phyloP scores from a whole-genome alignment of 2,888 invertebrate genomes.

The Cenopis cana region DNA sequence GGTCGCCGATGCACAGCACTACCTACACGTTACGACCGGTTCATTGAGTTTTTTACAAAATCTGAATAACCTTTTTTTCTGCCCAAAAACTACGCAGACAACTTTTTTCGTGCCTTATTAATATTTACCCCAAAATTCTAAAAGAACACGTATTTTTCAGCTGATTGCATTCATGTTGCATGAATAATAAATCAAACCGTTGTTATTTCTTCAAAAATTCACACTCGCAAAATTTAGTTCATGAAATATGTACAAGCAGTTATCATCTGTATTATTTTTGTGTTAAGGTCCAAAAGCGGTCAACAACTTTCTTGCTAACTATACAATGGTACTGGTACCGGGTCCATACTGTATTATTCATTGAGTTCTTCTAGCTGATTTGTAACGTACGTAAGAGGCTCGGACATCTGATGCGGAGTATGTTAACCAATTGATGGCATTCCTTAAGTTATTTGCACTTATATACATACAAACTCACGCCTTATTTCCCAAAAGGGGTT shows the following conservation, averaged over 20 bases:
- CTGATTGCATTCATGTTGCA: slow-evolving; percentile 17
- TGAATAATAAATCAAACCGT: slow-evolving; percentile 24
- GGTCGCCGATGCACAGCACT: too few relatives aligned
- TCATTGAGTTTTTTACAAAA: not conserved
- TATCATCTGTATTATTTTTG: too few relatives aligned
- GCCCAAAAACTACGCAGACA: too few relatives aligned
- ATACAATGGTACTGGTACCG: slow-evolving; percentile 2
- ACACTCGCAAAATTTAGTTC: slow-evolving; percentile 14
- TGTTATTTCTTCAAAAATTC: slow-evolving; percentile 32
- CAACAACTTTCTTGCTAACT: too few relatives aligned
- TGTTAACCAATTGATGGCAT: not conserved
- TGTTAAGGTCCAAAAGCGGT: too few relatives aligned
- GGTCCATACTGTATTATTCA: slow-evolving; percentile 28
- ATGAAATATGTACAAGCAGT: not conserved
- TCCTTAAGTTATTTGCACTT: not conserved
- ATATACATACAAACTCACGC: not conserved
- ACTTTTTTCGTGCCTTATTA: not conserved
- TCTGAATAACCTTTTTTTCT: not conserved
- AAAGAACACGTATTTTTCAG: slow-evolving; percentile 10
- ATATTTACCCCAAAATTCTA: not conserved
- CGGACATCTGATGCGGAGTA: slow-evolving; percentile 6
- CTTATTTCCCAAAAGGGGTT: too few relatives aligned
- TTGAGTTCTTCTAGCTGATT: slow-evolving; percentile 2
- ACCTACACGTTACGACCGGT: too few relatives aligned
- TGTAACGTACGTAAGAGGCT: slow-evolving; percentile 13